Evolutionary conservation across 2,797 vertebrate genomes (phyloP).

Genomic region (Hippoglossus hippoglossus): DNA sequence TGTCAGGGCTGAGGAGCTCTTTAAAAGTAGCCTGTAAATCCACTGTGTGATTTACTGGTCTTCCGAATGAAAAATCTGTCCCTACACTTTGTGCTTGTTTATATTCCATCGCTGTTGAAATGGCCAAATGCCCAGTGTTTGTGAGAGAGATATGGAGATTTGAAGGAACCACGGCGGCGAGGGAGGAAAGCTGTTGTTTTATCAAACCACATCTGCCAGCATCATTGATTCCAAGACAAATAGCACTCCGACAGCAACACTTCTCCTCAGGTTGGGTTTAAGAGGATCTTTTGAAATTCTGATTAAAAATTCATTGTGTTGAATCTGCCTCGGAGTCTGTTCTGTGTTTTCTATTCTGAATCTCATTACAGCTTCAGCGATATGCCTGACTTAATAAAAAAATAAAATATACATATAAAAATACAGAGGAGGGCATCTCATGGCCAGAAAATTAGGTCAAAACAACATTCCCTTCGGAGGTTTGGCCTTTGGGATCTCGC

Average conservation of each 20-base stretch:
- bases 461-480: constrained; percentile 62
- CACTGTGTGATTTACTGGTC: constrained; percentile 23
- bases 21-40: constrained; percentile 29
- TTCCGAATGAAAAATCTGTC: constrained; percentile 32
- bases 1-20: constrained; percentile 16
- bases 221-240: constrained; percentile 80
- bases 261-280: constrained; percentile 79
- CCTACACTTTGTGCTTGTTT: constrained; percentile 14
- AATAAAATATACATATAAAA: constrained; percentile 30
- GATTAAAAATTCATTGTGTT: constrained; percentile 84
- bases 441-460: constrained; percentile 76
- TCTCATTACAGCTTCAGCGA: constrained; percentile 71
- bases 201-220: constrained; percentile 83
- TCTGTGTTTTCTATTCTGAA: constrained; percentile 70
- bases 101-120: constrained; percentile 46
- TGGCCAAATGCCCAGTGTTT: constrained; percentile 67
- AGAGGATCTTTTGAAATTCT: constrained; percentile 81
- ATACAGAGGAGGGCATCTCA: constrained; percentile 58
- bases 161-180: constrained; percentile 54
- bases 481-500: constrained; percentile 51
- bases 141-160: constrained; percentile 66
- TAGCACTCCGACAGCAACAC: constrained; percentile 68
- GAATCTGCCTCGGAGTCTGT: constrained; percentile 78
- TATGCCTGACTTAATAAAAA: constrained; percentile 45
- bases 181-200: constrained; percentile 77